phyloP scores from a whole-genome alignment of 2,888 invertebrate genomes.

The Catotricha subobsoleta region DNA sequence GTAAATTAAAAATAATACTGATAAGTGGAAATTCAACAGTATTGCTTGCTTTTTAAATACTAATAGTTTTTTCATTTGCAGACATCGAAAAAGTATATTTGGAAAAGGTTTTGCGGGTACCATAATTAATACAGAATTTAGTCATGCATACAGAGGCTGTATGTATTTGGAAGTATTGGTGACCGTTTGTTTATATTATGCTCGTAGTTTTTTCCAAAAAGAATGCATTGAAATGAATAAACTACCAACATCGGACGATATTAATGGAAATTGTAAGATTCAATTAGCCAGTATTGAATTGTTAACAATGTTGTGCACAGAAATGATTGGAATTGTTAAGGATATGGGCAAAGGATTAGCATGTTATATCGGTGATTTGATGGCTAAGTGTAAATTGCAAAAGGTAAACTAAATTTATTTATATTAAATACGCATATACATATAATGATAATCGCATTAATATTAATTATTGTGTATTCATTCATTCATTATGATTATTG shows the following conservation, averaged over 20 bases:
- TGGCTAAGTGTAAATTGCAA: conserved; percentile 63
- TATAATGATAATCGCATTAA: not conserved
- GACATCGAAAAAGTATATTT: conserved; percentile 64
- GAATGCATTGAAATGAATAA: conserved; percentile 23
- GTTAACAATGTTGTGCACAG: conserved; percentile 49
- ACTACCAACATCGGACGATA: conserved; percentile 46
- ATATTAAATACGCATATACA: too few species aligned
- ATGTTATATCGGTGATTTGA: conserved; percentile 53
- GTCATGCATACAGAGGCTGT: conserved; percentile 51
- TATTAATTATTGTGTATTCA: not conserved
- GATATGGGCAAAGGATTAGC: conserved; percentile 61
- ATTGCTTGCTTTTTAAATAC: too few species aligned
- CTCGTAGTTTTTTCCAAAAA: conserved; percentile 45
- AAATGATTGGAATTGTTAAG: conserved; percentile 52
- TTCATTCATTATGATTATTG: too few species aligned
- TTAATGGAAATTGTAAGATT: conserved; percentile 56
- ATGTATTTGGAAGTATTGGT: conserved; percentile 67
- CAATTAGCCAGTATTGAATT: conserved; percentile 60
- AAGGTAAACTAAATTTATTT: conserved; percentile 31
- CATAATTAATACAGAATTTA: conserved; percentile 40
- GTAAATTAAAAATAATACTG: too few species aligned
- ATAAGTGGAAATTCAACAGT: too few species aligned
- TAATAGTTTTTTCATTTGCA: too few species aligned
- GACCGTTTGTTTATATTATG: conserved; percentile 58
- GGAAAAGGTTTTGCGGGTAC: conserved; percentile 48